Evolutionary conservation across 2,113 vertebrate species (phyloP).

Genomic region (Cranoglanis bouderius): DNA sequence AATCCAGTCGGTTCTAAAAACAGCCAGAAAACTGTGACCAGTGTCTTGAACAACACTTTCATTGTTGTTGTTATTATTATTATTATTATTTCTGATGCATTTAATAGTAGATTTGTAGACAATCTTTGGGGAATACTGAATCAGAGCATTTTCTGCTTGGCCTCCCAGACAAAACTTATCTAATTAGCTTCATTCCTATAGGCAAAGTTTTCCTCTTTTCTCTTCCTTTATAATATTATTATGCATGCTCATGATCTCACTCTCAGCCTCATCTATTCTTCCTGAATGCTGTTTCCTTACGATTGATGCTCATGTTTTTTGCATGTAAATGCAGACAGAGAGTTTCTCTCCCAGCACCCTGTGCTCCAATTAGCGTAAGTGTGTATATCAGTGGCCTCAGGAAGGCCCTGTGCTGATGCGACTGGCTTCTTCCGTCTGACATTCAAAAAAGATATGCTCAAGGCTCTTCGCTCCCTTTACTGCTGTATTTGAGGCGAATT

Average conservation of each 20-base stretch:
- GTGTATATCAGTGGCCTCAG: slow-evolving; percentile 56
- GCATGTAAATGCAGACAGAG: slow-evolving; percentile 73
- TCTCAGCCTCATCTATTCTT: slow-evolving; percentile 60
- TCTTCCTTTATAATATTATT: slow-evolving; percentile 68
- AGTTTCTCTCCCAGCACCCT: slow-evolving; percentile 69
- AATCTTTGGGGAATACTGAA: slow-evolving; percentile 77
- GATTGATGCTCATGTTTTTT: slow-evolving; percentile 64
- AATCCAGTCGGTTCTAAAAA: slow-evolving; percentile 32
- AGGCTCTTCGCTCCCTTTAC: slow-evolving; percentile 36
- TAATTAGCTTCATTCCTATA: slow-evolving; percentile 79
- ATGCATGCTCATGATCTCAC: slow-evolving; percentile 67
- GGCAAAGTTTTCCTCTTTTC: slow-evolving; percentile 70
- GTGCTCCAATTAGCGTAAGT: slow-evolving; percentile 67
- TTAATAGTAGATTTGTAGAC: slow-evolving; percentile 77
- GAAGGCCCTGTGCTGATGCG: slow-evolving; percentile 57
- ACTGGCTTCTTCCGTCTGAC: slow-evolving; percentile 47
- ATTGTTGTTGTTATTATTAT: slow-evolving; percentile 67
- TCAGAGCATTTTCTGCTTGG: slow-evolving; percentile 74
- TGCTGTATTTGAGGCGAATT: slow-evolving; percentile 18
- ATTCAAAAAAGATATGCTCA: slow-evolving; percentile 36
- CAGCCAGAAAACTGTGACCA: slow-evolving; percentile 60
- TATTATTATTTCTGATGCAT: slow-evolving; percentile 72
- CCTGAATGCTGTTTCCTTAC: slow-evolving; percentile 32
- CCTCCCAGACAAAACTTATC: slow-evolving; percentile 73
- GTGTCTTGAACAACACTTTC: slow-evolving; percentile 59